Conservation (phyloP, 2,113 vertebrate genomes). For the Chinchilla lanigera region DNA sequence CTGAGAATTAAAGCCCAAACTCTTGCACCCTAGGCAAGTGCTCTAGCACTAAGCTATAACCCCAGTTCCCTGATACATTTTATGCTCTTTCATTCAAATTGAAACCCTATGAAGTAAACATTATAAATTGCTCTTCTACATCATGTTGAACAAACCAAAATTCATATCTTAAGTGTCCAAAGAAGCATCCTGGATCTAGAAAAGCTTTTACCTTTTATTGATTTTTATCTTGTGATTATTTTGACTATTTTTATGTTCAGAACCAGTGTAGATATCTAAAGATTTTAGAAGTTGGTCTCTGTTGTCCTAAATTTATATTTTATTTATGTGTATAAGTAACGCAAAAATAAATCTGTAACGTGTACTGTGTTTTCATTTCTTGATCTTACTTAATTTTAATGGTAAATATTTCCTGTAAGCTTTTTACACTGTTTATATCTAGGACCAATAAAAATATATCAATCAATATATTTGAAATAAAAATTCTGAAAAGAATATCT, state of each 20-base stretch:
- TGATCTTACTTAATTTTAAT: conserved; percentile 25
- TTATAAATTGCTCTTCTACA: background rate
- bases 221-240: conserved; percentile 2
- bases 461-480: background rate
- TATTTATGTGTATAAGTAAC: conserved; percentile 1
- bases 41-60: background rate
- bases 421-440: conserved; percentile 19
- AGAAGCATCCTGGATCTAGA: background rate
- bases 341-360: background rate
- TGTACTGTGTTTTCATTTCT: conserved; percentile 30
- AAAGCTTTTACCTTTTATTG: background rate
- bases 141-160: background rate
- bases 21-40: background rate
- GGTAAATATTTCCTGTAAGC: background rate
- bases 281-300: background rate
- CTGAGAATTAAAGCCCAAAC: background rate
- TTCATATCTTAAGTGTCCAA: background rate
- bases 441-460: background rate
- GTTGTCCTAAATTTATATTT: background rate
- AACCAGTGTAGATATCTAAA: background rate
- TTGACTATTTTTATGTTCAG: conserved; percentile 23
- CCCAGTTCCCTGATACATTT: background rate
- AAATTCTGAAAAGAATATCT: conserved; percentile 11
- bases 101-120: background rate
- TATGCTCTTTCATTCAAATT: background rate